Percentiles rank a stretch among this genome's conserved stretches.
These are phyloP conservation scores for Pseudonaja textilis DNA, from an alignment of 2,113 vertebrate genomes.

Conservation along the genomic window DNA sequence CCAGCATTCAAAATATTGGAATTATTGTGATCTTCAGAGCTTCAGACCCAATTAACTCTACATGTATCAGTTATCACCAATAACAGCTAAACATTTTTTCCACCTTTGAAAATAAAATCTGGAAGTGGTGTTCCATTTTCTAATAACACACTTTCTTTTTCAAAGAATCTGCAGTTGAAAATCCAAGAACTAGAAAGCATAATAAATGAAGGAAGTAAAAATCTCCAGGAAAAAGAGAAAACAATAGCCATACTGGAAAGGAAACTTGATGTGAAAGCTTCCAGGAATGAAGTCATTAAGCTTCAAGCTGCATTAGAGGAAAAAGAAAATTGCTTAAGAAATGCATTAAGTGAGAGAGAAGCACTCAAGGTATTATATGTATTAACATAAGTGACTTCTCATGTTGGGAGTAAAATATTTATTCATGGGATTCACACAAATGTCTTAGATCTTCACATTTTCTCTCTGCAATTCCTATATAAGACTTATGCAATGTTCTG, in stretches of 20 bases:
- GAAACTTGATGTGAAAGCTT: constrained; percentile 52
- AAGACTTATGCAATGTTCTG: background rate
- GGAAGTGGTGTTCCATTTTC: background rate
- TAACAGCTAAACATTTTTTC: background rate
- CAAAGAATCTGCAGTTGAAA: constrained; percentile 63
- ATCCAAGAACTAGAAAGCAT: constrained; percentile 66
- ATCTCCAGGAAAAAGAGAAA: constrained; percentile 62
- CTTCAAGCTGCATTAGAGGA: constrained; percentile 67
- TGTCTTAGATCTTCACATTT: background rate
- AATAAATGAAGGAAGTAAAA: constrained; percentile 52
- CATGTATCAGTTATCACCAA: background rate
- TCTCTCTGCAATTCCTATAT: background rate
- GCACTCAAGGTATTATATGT: constrained; percentile 64
- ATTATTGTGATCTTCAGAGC: background rate
- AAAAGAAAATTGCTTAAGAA: constrained; percentile 64
- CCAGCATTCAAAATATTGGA: background rate
- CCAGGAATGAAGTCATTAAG: constrained; percentile 63
- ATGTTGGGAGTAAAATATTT: background rate
- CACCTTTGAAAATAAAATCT: background rate
- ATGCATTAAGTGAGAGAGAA: constrained; percentile 51
- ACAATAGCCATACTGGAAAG: constrained; percentile 64
- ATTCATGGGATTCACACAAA: background rate
- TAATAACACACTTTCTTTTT: constrained; percentile 9
- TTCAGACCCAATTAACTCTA: background rate
- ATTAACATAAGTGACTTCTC: background rate